Conservation (phyloP, 2,888 invertebrate species). For the Lysandra coridon region DNA sequence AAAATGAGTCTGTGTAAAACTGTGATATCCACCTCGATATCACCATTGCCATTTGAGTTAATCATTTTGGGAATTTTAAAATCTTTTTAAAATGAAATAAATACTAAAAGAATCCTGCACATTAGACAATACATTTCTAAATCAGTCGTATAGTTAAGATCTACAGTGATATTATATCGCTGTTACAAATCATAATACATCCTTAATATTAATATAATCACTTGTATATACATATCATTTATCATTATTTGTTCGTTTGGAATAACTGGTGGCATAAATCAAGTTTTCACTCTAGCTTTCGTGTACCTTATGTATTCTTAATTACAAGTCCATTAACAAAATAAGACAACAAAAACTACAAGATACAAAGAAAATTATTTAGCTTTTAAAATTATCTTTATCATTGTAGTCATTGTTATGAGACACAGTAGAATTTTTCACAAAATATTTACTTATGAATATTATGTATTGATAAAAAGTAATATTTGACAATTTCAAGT, state of each 20-base stretch:
- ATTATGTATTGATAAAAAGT: slow-evolving; percentile 4
- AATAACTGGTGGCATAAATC: slow-evolving; percentile 37
- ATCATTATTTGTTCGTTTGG: slow-evolving; percentile 40
- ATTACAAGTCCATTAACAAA: neutral
- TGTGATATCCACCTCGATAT: neutral
- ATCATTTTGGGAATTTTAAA: neutral
- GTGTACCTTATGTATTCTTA: neutral
- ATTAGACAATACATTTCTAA: slow-evolving; percentile 17
- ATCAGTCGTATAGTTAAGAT: slow-evolving; percentile 23
- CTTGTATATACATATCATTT: slow-evolving; percentile 39
- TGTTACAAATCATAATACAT: slow-evolving; percentile 38
- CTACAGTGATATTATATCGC: slow-evolving; percentile 1
- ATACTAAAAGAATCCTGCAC: neutral
- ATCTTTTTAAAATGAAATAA: neutral
- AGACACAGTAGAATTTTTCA: neutral
- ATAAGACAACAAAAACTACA: neutral
- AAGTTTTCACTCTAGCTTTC: slow-evolving; percentile 28
- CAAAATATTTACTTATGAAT: neutral
- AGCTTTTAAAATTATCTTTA: neutral
- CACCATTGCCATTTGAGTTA: neutral
- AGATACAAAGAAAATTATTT: neutral
- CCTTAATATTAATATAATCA: slow-evolving; percentile 34
- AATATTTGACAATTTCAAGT: neutral
- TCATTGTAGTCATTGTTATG: neutral
- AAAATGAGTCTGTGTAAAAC: neutral